Conservation (phyloP, 2,797 vertebrate genomes). For the Helarctos malayanus region DNA sequence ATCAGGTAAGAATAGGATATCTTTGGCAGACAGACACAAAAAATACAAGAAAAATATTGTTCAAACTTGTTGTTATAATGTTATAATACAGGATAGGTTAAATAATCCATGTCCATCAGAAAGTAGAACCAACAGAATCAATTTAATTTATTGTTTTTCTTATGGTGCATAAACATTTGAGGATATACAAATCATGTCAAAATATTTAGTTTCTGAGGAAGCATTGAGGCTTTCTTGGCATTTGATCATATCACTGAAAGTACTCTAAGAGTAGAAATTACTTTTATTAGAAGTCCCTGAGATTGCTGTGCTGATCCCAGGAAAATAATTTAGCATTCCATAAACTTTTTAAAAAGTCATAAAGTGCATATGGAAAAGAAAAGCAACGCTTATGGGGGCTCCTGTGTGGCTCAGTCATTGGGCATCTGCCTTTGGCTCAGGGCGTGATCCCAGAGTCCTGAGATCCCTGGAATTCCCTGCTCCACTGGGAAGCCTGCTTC, state of each 20-base stretch:
- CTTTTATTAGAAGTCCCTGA: neutral
- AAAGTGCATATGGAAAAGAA: neutral
- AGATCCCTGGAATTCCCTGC: too few relatives aligned
- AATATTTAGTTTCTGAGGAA: conserved; percentile 21
- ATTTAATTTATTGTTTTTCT: neutral
- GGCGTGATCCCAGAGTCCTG: too few relatives aligned
- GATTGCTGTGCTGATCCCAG: neutral
- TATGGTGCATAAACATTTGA: neutral
- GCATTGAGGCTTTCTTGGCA: neutral
- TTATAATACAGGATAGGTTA: neutral
- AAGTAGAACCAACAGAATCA: neutral
- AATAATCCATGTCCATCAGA: neutral
- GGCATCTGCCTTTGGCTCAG: too few relatives aligned
- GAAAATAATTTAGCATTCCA: neutral
- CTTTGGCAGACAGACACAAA: neutral
- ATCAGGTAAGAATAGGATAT: neutral
- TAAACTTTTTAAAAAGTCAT: neutral
- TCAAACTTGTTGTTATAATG: neutral
- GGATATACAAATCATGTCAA: neutral
- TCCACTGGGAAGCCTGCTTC: too few relatives aligned
- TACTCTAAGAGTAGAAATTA: neutral
- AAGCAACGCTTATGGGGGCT: neutral
- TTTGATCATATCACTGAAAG: conserved; percentile 10
- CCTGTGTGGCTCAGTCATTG: too few relatives aligned
- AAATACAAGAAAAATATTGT: neutral